Percentiles rank a stretch among this genome's conserved stretches.
These are phyloP conservation scores for Masnerella sp. DNA, from an alignment of 2,888 invertebrate genomes.

Conservation along the genomic window DNA sequence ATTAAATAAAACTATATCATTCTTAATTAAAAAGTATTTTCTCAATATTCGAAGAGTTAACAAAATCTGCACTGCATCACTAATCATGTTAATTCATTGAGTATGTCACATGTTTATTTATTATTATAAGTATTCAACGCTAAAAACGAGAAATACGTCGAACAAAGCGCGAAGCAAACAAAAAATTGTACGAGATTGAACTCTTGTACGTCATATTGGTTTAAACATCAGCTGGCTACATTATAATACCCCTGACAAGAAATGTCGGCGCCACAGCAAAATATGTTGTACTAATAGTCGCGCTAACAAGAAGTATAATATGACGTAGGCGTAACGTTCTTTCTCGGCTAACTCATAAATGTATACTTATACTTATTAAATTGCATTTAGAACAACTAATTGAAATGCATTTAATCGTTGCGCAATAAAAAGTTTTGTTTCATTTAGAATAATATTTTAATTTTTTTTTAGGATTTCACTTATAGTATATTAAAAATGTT, in stretches of 20 bases:
- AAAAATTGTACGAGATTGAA: constrained; percentile 20
- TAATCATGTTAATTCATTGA: no score
- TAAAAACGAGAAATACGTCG: constrained; percentile 2
- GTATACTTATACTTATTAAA: constrained; percentile 38
- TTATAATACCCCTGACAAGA: constrained; percentile 38
- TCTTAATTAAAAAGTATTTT: no score
- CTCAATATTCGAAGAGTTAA: no score
- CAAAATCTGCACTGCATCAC: neutral
- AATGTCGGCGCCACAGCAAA: constrained; percentile 26
- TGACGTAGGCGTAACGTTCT: constrained; percentile 23
- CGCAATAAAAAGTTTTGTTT: no score
- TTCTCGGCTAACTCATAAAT: constrained; percentile 14
- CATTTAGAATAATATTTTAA: neutral
- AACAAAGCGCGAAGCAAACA: neutral
- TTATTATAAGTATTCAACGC: no score
- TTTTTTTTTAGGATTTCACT: no score
- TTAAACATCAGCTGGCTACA: constrained; percentile 35
- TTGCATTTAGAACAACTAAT: constrained; percentile 15
- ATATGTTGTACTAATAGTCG: constrained; percentile 40
- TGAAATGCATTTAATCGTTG: neutral
- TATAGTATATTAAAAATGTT: no score
- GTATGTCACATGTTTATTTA: no score
- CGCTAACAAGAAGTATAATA: constrained; percentile 37
- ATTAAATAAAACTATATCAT: no score
- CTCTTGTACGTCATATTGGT: constrained; percentile 28